Evolutionary conservation across 2,797 vertebrate genomes (phyloP), one percentile per base, ranked within the genome.

Genomic region (Amphiprion clarkii): DNA sequence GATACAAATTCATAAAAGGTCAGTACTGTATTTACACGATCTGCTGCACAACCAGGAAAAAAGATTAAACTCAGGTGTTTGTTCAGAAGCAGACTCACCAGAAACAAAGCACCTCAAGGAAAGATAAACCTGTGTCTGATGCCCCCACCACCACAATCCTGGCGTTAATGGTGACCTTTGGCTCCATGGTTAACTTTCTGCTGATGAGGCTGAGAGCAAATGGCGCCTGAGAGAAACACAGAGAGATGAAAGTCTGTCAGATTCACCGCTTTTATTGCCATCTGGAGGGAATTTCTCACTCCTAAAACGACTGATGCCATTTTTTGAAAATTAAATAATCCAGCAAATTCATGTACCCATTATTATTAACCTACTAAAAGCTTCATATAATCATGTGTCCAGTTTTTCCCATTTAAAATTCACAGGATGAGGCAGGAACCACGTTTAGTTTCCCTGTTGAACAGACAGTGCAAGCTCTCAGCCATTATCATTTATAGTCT

Each of bases 71-170:
- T 39, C 16, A 21, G 12, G 6, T 19, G 16, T 10, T 49, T 2
- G 16, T 16, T 52, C 7, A 40, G 54, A 74, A 23, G 21, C 19
- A 4, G 42, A 79, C 88, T 90, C 92, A 99, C 98, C 96, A 95
- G 89, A 96, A 96, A 31, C 95, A 69, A 1, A 99, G 84, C 0
- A 93, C 95, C 94, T 99, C 96, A 5, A 99, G 93, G 86, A 99
- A 96, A 56, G 97, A 95, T 67, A 99, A 90, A 25, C 94, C 97
- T 0, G 96, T 96, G 77, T 94, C 95, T 0, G 98, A 99, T 0
- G 98, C 97, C 19, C 98, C 98, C 51, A 99, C 96, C 59, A 99
- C 96, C 77, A 98, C 97, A 2, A 99, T 95, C 90, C 95, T 94
- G 85, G 91, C 91, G 73, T 97, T 99, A 56, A 99, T 17, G 29